Percentiles rank a stretch among this genome's conserved stretches.
Evolutionary conservation across 1,140 invertebrate species (phyloP).

Genomic region (Acromyrmex echinatior): DNA sequence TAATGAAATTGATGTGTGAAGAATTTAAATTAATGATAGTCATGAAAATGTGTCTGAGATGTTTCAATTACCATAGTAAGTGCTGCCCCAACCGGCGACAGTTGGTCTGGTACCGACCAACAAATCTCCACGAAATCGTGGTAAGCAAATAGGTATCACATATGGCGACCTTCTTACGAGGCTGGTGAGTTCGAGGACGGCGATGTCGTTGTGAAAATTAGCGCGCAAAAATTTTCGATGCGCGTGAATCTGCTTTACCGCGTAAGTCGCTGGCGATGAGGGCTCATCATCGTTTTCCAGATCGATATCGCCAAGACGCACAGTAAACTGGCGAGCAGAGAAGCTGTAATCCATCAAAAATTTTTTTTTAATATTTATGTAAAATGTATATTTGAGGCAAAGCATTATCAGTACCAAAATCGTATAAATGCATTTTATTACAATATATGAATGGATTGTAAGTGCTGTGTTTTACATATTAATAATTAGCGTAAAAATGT

Average conservation of each 20-base stretch:
- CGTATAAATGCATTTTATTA: too few relatives aligned
- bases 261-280: slow-evolving; percentile 92
- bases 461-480: too few relatives aligned
- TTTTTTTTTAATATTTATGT: not conserved
- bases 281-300: slow-evolving; percentile 93
- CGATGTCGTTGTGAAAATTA: slow-evolving; percentile 97
- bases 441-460: too few relatives aligned
- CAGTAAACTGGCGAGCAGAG: slow-evolving; percentile 94
- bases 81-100: slow-evolving; percentile 97
- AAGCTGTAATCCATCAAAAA: slow-evolving; percentile 88
- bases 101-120: slow-evolving; percentile 92
- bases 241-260: slow-evolving; percentile 92
- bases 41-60: not conserved
- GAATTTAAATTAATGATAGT: not conserved
- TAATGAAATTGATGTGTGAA: not conserved
- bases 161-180: slow-evolving; percentile 93
- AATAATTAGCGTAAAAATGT: too few relatives aligned
- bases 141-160: slow-evolving; percentile 95
- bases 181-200: slow-evolving; percentile 91
- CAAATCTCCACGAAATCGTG: slow-evolving; percentile 87
- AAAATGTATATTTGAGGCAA: too few relatives aligned
- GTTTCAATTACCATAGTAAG: slow-evolving; percentile 89
- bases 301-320: slow-evolving; percentile 95
- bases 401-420: too few relatives aligned
- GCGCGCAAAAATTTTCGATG: slow-evolving; percentile 94